phyloP scores from a whole-genome alignment of 2,888 invertebrate species.

The Epirrita christyi region DNA sequence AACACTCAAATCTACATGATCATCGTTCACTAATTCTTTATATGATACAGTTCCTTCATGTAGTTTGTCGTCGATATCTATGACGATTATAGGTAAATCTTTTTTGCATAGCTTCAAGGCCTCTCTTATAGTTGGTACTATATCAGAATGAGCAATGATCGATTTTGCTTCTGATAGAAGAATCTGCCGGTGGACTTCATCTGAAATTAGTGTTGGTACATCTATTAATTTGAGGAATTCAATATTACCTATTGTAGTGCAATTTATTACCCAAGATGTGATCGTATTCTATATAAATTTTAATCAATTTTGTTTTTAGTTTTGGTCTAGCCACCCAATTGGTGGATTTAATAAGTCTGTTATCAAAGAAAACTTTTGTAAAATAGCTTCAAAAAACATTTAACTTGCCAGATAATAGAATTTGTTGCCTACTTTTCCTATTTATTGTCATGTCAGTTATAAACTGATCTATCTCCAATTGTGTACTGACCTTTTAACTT shows the following conservation, averaged over 20 bases:
- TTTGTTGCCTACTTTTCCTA: too few species aligned
- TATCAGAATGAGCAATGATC: constrained; percentile 85
- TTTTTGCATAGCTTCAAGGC: constrained; percentile 73
- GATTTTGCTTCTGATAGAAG: constrained; percentile 83
- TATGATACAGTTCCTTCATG: constrained; percentile 85
- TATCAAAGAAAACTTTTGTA: not conserved
- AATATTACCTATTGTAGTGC: not conserved
- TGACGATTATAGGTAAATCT: constrained; percentile 78
- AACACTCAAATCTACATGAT: constrained; percentile 72
- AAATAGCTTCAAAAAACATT: not conserved
- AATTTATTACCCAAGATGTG: not conserved
- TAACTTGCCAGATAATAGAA: not conserved
- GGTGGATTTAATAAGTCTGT: not conserved
- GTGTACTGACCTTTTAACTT: not conserved
- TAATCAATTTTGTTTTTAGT: not conserved
- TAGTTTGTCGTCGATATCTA: constrained; percentile 49
- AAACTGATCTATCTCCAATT: not conserved
- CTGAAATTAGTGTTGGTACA: constrained; percentile 64
- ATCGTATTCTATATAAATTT: too few species aligned
- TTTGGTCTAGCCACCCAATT: not conserved
- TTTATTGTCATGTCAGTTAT: not conserved
- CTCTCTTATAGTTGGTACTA: constrained; percentile 70
- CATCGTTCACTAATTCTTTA: constrained; percentile 81
- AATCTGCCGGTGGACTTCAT: constrained; percentile 88
- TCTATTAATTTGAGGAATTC: not conserved